phyloP scores from a whole-genome alignment of 1,140 invertebrate genomes.

The Nomia melanderi region DNA sequence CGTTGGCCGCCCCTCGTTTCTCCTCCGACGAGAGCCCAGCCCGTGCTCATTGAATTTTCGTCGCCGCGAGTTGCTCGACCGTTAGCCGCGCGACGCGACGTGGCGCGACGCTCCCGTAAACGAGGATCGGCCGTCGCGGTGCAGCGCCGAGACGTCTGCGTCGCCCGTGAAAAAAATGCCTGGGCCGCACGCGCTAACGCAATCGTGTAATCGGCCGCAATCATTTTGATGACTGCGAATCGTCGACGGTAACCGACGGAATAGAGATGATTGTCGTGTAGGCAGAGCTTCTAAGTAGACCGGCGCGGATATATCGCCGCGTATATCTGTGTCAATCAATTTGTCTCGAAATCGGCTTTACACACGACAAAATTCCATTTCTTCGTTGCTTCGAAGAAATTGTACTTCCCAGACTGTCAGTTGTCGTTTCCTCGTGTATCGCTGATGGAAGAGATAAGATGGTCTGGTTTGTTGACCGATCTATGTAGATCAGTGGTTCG shows the following conservation, averaged over 20 bases:
- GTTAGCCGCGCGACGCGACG: neutral
- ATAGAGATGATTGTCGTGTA: slow-evolving; percentile 79
- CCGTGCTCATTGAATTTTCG: neutral
- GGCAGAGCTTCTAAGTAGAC: slow-evolving; percentile 74
- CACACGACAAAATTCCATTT: neutral
- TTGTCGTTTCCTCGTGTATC: neutral
- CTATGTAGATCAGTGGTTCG: neutral
- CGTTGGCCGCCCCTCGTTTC: too few species aligned
- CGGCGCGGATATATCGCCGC: slow-evolving; percentile 62
- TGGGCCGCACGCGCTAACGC: slow-evolving; percentile 70
- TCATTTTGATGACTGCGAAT: slow-evolving; percentile 79
- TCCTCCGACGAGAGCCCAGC: neutral
- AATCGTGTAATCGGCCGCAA: slow-evolving; percentile 79
- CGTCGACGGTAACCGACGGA: slow-evolving; percentile 73
- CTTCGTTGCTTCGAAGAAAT: neutral
- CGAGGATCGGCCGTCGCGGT: too few species aligned
- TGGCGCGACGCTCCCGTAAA: neutral
- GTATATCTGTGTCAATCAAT: slow-evolving; percentile 76
- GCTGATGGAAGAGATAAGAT: neutral
- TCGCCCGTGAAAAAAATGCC: neutral
- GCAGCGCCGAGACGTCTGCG: neutral
- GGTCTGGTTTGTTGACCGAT: neutral
- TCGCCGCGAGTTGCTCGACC: neutral
- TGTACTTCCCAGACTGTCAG: neutral
- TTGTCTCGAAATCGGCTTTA: slow-evolving; percentile 49